phyloP scores from a whole-genome alignment of 2,113 vertebrate species.

The Cavia porcellus region DNA sequence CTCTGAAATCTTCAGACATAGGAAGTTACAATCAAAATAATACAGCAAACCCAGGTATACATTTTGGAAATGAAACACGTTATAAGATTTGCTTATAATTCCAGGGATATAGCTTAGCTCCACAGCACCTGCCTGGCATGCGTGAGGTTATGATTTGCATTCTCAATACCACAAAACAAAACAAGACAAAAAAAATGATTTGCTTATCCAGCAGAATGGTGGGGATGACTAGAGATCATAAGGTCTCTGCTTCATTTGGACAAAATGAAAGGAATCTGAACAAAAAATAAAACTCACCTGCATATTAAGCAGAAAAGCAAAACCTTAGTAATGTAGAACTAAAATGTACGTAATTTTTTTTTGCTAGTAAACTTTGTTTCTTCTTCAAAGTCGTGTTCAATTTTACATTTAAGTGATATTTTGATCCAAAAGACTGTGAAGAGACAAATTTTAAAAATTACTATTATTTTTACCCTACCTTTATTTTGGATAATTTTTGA shows the following conservation, averaged over 20 bases:
- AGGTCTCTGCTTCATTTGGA: not conserved
- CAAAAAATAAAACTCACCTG: not conserved
- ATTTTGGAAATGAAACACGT: constrained; percentile 17
- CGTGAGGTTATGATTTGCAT: no score
- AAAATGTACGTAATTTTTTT: not conserved
- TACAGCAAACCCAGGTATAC: not conserved
- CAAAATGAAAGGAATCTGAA: constrained; percentile 43
- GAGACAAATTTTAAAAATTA: not conserved
- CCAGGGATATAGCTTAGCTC: no score
- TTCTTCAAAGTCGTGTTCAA: not conserved
- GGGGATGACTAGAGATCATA: not conserved
- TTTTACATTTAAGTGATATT: not conserved
- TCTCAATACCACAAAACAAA: no score
- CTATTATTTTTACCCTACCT: not conserved
- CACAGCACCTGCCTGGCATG: no score
- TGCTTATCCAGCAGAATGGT: not conserved
- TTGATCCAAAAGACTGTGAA: not conserved
- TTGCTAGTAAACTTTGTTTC: not conserved
- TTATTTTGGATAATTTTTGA: constrained; percentile 29
- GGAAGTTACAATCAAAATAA: not conserved
- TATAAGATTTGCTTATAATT: not conserved
- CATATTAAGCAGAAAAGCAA: constrained; percentile 21
- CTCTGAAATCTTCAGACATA: not conserved
- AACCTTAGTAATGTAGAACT: not conserved
- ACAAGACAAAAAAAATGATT: not conserved